Percentiles rank a stretch among this genome's conserved stretches.
Evolutionary conservation across 1,140 invertebrate species (phyloP).

Genomic region (Armadillidium nasatum): DNA sequence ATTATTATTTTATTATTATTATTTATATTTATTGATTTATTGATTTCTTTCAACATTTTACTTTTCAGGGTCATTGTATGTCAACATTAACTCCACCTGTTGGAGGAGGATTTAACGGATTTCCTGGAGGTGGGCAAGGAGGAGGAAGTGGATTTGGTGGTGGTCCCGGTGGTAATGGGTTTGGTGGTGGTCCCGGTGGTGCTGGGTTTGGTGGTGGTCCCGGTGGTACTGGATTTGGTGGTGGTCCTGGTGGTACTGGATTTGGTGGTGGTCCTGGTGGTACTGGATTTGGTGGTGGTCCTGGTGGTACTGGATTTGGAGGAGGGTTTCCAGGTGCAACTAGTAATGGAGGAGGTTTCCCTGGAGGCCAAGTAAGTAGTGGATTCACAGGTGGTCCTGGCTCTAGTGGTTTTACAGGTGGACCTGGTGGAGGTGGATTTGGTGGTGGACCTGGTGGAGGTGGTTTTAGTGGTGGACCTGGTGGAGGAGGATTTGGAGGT

Average conservation of each 20-base stretch:
- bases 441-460: slow-evolving; percentile 18
- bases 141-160: slow-evolving; percentile 20
- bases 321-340: neutral
- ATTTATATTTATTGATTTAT: neutral
- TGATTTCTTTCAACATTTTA: neutral
- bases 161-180: neutral
- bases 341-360: neutral
- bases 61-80: slow-evolving; percentile 42
- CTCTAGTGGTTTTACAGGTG: slow-evolving; percentile 27
- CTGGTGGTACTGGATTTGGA: neutral
- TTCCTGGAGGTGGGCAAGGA: neutral
- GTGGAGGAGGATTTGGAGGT: neutral
- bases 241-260: slow-evolving; percentile 30
- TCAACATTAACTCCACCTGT: slow-evolving; percentile 42
- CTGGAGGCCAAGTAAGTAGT: neutral
- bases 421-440: neutral
- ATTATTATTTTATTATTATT: neutral
- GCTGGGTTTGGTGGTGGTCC: neutral
- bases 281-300: neutral
- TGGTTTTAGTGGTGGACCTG: slow-evolving; percentile 20
- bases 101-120: slow-evolving; percentile 24
- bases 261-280: neutral
- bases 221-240: neutral
- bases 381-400: slow-evolving; percentile 1
- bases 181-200: neutral